These are phyloP conservation scores for Ovibos moschatus DNA, from an alignment of 2,113 vertebrate genomes.

Conservation along the genomic window DNA sequence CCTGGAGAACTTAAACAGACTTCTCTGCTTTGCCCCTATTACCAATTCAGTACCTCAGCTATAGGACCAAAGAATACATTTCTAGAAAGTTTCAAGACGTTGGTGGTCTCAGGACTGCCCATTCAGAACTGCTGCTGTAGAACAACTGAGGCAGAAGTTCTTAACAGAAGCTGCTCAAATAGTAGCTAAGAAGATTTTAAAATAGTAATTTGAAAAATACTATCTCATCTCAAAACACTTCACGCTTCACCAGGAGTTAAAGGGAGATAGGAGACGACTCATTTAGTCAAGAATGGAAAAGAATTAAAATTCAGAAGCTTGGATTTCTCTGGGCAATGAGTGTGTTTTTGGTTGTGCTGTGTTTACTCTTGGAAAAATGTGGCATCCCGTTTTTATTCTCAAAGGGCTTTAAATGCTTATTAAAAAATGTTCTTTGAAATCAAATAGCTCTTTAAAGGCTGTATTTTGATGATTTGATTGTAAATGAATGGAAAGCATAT, in stretches of 20 bases:
- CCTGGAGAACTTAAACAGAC: background rate
- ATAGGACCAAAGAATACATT: background rate
- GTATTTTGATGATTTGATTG: slow-evolving; percentile 73
- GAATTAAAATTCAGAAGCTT: slow-evolving; percentile 45
- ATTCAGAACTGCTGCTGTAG: background rate
- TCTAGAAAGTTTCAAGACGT: background rate
- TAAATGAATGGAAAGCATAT: slow-evolving; percentile 77
- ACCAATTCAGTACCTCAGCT: background rate
- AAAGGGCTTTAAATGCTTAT: slow-evolving; percentile 73
- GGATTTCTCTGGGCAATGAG: slow-evolving; percentile 23
- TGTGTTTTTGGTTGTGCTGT: slow-evolving; percentile 58
- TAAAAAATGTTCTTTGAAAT: slow-evolving; percentile 74
- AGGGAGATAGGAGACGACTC: slow-evolving; percentile 24
- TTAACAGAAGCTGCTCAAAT: background rate
- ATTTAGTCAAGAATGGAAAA: slow-evolving; percentile 38
- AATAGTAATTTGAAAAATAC: slow-evolving; percentile 39
- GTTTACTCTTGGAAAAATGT: slow-evolving; percentile 70
- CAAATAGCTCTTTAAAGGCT: slow-evolving; percentile 74
- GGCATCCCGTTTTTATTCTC: slow-evolving; percentile 62
- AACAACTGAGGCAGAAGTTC: background rate
- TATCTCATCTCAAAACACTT: slow-evolving; percentile 34
- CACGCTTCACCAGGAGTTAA: slow-evolving; percentile 35
- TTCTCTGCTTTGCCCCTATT: background rate
- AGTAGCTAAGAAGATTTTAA: background rate
- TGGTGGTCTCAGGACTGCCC: background rate